Evolutionary conservation across 2,113 vertebrate genomes (phyloP).

Genomic region (Phyllostomus hastatus): DNA sequence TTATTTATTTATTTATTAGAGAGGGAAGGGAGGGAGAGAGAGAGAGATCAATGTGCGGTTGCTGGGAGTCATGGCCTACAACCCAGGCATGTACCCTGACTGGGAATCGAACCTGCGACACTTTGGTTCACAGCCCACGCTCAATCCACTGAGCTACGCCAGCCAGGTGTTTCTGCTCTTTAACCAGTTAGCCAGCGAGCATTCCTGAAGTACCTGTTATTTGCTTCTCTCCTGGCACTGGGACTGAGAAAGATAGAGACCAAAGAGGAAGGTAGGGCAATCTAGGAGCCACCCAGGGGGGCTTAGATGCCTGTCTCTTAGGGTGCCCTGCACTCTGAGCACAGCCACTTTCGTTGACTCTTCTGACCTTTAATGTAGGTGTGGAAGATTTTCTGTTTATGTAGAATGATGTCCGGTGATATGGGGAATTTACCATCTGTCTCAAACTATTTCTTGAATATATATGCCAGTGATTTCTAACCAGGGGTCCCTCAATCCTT

Average conservation of each 20-base stretch:
- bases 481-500: not conserved
- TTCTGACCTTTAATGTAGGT: slow-evolving; percentile 21
- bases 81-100: no score
- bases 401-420: not conserved
- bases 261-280: not conserved
- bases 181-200: not conserved
- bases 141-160: no score
- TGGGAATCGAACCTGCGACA: no score
- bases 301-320: not conserved
- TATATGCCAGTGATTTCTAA: slow-evolving; percentile 1
- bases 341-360: not conserved
- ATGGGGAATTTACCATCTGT: not conserved
- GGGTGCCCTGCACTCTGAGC: not conserved
- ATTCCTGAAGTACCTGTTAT: not conserved
- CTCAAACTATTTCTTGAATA: not conserved
- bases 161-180: not conserved
- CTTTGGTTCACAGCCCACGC: no score
- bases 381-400: not conserved
- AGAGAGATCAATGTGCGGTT: no score
- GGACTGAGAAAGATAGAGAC: not conserved
- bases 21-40: no score
- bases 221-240: not conserved
- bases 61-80: no score
- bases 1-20: no score
- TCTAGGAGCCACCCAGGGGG: not conserved